phyloP scores from a whole-genome alignment of 2,888 invertebrate species.

The Tigriopus californicus region DNA sequence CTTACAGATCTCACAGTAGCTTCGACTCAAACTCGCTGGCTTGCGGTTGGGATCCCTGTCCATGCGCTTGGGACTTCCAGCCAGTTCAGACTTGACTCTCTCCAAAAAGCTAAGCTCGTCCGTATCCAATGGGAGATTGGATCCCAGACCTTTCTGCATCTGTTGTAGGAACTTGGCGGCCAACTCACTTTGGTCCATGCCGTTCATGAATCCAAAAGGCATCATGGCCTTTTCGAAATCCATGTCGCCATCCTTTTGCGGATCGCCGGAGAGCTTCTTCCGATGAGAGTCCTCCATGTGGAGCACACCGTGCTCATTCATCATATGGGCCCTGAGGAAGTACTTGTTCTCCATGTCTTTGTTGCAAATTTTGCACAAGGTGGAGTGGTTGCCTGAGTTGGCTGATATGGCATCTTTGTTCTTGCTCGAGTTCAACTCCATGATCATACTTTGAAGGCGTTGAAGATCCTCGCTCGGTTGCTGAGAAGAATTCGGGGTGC shows the following conservation, averaged over 20 bases:
- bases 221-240: background rate
- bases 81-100: constrained; percentile 17
- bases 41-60: constrained; percentile 19
- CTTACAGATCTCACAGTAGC: constrained; percentile 92
- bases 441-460: constrained; percentile 73
- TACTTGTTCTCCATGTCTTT: constrained; percentile 51
- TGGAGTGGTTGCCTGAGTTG: constrained; percentile 26
- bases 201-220: background rate
- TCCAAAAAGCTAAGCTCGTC: constrained; percentile 8
- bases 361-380: constrained; percentile 45
- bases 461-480: constrained; percentile 62
- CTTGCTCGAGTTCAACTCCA: constrained; percentile 44
- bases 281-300: constrained; percentile 29
- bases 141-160: constrained; percentile 4
- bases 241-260: background rate
- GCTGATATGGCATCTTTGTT: background rate
- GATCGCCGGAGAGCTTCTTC: background rate
- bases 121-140: background rate
- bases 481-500: constrained; percentile 17
- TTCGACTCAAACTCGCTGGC: constrained; percentile 29
- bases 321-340: constrained; percentile 46
- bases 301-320: constrained; percentile 43
- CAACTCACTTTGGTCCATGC: background rate
- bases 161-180: constrained; percentile 6
- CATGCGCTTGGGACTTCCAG: constrained; percentile 15